Percentiles rank a stretch among this genome's conserved stretches.
Evolutionary conservation across 2,113 vertebrate species (phyloP).

Genomic region (Poecilia latipinna): DNA sequence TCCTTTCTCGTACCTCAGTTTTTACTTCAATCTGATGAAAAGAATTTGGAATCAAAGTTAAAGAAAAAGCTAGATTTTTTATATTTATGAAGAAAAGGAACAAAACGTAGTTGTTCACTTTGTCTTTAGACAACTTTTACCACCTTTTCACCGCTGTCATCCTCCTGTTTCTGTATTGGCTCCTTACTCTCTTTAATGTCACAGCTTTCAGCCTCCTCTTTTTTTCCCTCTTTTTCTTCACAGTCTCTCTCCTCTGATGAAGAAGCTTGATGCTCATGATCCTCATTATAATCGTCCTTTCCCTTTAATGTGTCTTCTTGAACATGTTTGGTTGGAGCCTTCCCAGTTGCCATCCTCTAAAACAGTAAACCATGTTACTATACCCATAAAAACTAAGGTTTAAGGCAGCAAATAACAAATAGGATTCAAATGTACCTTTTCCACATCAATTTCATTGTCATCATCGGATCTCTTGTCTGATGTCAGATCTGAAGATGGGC

Average conservation of each 20-base stretch:
- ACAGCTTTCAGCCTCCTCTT: conserved; percentile 85
- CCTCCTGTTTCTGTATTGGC: conserved; percentile 85
- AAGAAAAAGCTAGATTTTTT: too few species aligned
- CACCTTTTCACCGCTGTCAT: conserved; percentile 81
- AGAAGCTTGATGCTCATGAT: conserved; percentile 76
- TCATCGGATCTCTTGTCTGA: conserved; percentile 94
- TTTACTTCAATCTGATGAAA: conserved; percentile 84
- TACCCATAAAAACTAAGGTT: conserved; percentile 23
- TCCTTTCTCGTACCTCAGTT: conserved; percentile 86
- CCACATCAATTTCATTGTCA: conserved; percentile 82
- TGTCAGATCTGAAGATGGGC: conserved; percentile 87
- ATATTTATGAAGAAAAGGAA: too few species aligned
- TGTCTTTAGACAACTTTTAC: not conserved
- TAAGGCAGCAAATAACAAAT: not conserved
- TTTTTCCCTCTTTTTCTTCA: conserved; percentile 85
- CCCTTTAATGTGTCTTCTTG: conserved; percentile 85
- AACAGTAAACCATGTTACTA: not conserved
- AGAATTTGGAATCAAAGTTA: too few species aligned
- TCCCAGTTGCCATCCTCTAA: conserved; percentile 84
- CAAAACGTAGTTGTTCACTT: not conserved
- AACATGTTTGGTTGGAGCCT: conserved; percentile 82
- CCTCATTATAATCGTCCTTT: conserved; percentile 74
- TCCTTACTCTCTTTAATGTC: conserved; percentile 89
- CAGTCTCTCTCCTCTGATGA: conserved; percentile 84
- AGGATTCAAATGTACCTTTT: conserved; percentile 59